A percentile compares a stretch with the other conserved stretches of the same genome.
Evolutionary conservation across 2,113 vertebrate species (phyloP).

Genomic region (Centropus bengalensis): DNA sequence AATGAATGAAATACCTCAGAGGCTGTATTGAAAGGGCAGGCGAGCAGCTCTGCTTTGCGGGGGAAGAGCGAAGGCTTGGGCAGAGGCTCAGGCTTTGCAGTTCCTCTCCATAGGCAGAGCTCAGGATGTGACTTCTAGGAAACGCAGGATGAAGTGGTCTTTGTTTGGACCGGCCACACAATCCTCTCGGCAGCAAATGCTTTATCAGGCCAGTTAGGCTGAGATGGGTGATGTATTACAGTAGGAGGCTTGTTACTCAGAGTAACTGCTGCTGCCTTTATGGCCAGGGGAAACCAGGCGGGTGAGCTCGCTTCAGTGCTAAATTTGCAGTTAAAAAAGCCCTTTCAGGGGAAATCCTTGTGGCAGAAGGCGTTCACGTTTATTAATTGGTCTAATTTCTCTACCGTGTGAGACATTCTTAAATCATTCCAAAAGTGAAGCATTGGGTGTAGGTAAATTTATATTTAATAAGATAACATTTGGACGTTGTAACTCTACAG

Average conservation of each 20-base stretch:
- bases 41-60: not conserved
- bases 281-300: not conserved
- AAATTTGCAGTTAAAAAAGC: not conserved
- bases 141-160: conserved; percentile 67
- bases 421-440: not conserved
- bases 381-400: conserved; percentile 21
- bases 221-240: conserved; percentile 60
- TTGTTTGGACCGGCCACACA: conserved; percentile 59
- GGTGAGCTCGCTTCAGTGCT: not conserved
- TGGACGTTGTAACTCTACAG: not conserved
- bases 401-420: not conserved
- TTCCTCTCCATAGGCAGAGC: not conserved
- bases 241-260: conserved; percentile 53
- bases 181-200: conserved; percentile 46
- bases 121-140: conserved; percentile 72
- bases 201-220: conserved; percentile 60
- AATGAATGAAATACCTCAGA: not conserved
- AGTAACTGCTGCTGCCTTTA: conserved; percentile 17
- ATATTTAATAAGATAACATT: not conserved
- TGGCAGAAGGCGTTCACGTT: not conserved
- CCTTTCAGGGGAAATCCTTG: not conserved
- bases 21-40: not conserved
- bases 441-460: not conserved
- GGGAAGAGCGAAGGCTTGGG: not conserved
- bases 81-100: conserved; percentile 9